Evolutionary conservation across 2,888 invertebrate genomes (phyloP), one percentile per base, ranked within the genome.

Genomic region (Notodonta ziczac): DNA sequence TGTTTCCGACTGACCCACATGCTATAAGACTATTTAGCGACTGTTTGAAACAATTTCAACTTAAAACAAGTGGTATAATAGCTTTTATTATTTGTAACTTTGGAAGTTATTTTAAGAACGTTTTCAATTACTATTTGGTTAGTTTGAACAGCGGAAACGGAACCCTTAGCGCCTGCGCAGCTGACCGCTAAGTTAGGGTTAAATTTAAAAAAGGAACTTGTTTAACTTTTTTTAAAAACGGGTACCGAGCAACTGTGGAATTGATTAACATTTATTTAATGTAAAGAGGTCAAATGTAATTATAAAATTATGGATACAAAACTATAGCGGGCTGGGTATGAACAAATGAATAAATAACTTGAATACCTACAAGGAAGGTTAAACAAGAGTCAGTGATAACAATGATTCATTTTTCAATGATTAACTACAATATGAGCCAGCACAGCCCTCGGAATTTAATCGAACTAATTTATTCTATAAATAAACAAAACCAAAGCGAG

Each of bases 151-250:
- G 64, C 72, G 74, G 70, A 75, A 76, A 72, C 60, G 63, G 51
- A 72, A 70, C 72, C 74, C 74, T 74, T 74, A 74, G 67, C 74
- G 70, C 62, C 58, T 52, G 70, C 68, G 77, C 79, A 82, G 80
- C 79, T 82, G 82, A 79, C 80, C 74, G 64, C 59, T 62, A 56
- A 65, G 66, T 50, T 74, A 68, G 77, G 81, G 77, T 72, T 70
- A 71, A 42, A 65, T 71, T 75, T 72, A 76, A 78, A 77, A 78
- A 24, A 77, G 74, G 72, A 77, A 74, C 69, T 68, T 48, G 63
- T 65, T 68, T 57, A 58, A 53, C 44, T 60, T 48, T 58, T 71
- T 32, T 3, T 2, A 12, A 8, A 8, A 24, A 14, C 50, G 5
- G 50, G 16, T 50, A 50, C 14, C 5, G 50, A 14, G 50, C 50